Base-by-base conservation (phyloP, 2,797 vertebrate genomes). In the Lepus townsendii region DNA sequence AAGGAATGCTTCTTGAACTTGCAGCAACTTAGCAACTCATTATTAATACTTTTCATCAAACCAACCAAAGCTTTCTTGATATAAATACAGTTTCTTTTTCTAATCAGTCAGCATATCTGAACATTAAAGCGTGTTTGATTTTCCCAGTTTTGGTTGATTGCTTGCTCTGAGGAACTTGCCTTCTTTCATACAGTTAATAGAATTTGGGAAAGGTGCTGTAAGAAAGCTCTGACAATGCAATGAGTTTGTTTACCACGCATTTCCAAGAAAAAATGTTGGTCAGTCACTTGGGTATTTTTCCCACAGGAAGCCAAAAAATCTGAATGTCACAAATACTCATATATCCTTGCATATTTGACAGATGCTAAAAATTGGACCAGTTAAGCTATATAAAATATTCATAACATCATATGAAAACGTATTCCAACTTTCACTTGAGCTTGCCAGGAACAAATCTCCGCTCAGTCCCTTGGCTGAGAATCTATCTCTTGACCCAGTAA, bases 61-160 rank as follows among this genome's bases (percentile, higher is more conserved):
- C 38, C 85, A 94, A 73, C 75, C 84, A 82, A 95, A 92, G 30
- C 38, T 88, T 89, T 87, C 76, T 85, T 62, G 69, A 96, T 83
- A 83, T 63, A 94, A 94, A 95, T 77, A 96, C 71, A 68, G 76
- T 85, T 86, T 92, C 66, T 86, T 89, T 93, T 94, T 76, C 78
- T 93, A 83, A 68, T 75, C 68, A 93, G 84, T 95, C 94, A 96
- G 80, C 71, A 65, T 91, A 77, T 77, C 63, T 91, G 66, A 90
- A 95, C 78, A 57, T 80, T 90, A 86, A 69, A 83, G 27, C 54
- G 90, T 93, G 71, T 88, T 96, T 96, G 66, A 63, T 80, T 96
- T 95, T 96, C 88, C 30, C 75, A 73, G 42, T 87, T 94, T 80
- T 78, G 35, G 24, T 69, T 78, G 83, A 60, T 78, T 69, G 47